phyloP scores from a whole-genome alignment of 2,113 vertebrate species.

The Ctenodactylus gundi region DNA sequence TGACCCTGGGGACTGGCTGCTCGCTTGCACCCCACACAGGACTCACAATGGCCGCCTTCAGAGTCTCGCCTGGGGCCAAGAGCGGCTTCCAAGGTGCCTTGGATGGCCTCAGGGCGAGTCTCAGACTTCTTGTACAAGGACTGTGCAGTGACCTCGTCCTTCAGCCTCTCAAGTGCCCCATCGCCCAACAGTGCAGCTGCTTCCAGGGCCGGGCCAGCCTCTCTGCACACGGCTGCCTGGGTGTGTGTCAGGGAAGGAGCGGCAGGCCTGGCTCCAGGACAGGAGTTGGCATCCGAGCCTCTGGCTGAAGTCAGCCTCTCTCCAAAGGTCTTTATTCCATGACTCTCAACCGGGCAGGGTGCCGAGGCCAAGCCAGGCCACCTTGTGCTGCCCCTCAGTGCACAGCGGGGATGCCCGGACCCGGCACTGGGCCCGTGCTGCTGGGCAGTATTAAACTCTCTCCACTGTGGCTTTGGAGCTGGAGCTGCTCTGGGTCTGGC shows the following conservation, averaged over 20 bases:
- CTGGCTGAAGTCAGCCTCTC: fast-evolving
- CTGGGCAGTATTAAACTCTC: slow-evolving; percentile 36
- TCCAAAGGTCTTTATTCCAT: not conserved
- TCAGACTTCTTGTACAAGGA: not conserved
- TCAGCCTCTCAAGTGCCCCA: not conserved
- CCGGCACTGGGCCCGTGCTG: not conserved
- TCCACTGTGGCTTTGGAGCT: fast-evolving
- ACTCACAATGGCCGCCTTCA: not conserved
- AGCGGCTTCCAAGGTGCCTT: not conserved
- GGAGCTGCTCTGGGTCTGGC: not conserved
- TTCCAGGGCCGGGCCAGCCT: too few species aligned
- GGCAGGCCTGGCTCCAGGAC: not conserved
- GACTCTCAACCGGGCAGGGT: not conserved
- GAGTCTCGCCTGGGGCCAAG: not conserved
- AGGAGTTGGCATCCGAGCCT: not conserved
- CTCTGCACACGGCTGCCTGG: not conserved
- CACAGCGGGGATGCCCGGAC: slow-evolving; percentile 51
- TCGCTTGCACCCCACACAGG: not conserved
- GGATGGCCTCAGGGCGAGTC: fast-evolving
- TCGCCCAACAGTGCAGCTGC: not conserved
- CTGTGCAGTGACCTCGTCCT: not conserved
- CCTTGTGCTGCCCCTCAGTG: slow-evolving; percentile 66
- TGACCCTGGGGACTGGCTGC: too few species aligned
- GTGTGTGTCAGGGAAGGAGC: not conserved
- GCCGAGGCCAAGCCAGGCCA: slow-evolving; percentile 5